A percentile compares a stretch with the other conserved stretches of the same genome.
These are phyloP conservation scores for Mythimna vitellina DNA, from an alignment of 2,888 invertebrate genomes.

Conservation along the genomic window DNA sequence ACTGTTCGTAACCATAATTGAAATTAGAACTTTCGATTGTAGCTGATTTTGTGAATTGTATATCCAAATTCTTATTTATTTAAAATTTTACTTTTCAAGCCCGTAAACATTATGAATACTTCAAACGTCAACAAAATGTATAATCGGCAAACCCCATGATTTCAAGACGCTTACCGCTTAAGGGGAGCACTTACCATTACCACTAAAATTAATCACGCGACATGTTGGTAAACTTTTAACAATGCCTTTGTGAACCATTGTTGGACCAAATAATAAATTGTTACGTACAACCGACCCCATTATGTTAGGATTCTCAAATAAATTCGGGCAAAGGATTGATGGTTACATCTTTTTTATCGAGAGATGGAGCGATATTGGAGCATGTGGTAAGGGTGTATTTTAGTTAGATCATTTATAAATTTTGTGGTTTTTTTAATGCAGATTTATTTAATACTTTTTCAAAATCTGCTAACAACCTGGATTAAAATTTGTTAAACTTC, in stretches of 20 bases:
- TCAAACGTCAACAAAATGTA: conserved; percentile 53
- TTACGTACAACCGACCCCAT: conserved; percentile 66
- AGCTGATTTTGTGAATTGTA: neutral
- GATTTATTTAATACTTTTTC: neutral
- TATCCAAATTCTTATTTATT: neutral
- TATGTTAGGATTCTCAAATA: conserved; percentile 77
- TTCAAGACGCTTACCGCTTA: conserved; percentile 60
- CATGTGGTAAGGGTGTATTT: conserved; percentile 39
- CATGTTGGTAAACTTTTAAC: conserved; percentile 88
- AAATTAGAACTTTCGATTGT: neutral
- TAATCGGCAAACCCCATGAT: conserved; percentile 52
- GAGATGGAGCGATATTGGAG: conserved; percentile 56
- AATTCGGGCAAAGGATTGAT: conserved; percentile 79
- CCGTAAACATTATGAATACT: conserved; percentile 46
- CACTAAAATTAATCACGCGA: conserved; percentile 87
- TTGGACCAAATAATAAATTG: conserved; percentile 72
- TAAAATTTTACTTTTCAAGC: neutral
- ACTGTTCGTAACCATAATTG: neutral
- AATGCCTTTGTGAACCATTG: conserved; percentile 79
- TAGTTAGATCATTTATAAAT: neutral
- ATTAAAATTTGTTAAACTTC: neutral
- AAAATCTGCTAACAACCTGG: neutral
- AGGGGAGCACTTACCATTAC: conserved; percentile 81
- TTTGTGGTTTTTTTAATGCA: conserved; percentile 12
- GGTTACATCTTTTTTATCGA: conserved; percentile 75